Evolutionary conservation across 2,113 vertebrate species (phyloP), one percentile per base, ranked within the genome.

Genomic region (Donacobius atricapilla): DNA sequence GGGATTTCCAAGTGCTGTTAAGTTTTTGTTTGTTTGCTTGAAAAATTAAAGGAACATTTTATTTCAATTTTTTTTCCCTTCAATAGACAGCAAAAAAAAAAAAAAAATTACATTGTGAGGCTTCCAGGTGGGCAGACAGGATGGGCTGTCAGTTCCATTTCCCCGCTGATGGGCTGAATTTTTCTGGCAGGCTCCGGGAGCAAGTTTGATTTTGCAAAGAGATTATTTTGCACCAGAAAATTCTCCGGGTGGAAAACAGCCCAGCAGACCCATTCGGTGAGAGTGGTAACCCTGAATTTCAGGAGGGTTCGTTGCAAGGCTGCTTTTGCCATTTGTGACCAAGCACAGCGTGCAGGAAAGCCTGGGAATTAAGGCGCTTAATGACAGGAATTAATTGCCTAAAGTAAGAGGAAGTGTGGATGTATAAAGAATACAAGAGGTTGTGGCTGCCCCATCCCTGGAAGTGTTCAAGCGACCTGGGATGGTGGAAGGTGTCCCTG

Each of bases 291-390:
- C 9, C 9, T 6, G 45, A 93, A 42, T 69, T 85, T 35, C 82
- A 79, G 90, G 71, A 70, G 75, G 75, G 39, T 48, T 66, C 60
- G 31, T 5, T 51, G 15, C 31, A 63, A 53, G 50, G 27, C 90
- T 94, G 90, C 69, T 94, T 81, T 89, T 94, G 83, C 76, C 87
- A 89, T 89, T 33, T 84, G 78, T 17, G 61, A 90, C 56, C 17
- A 25, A 91, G 50, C 76, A 25, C 22, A 20, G 23, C 0, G 13
- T 20, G 21, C 40, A 54, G 68, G 56, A 45, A 48, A 75, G 87
- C 13, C 80, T 57, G 81, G 90, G 72, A 75, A 76, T 71, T n/a
- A 22, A 57, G 45, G 58, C n/a, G 30, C 28, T 97, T 73, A 78
- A 64, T 20, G 44, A 40, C 5, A 54, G 57, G 51, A 81, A 82